These are phyloP conservation scores for Calidris pygmaea DNA, from an alignment of 2,113 vertebrate species.

Conservation along the genomic window DNA sequence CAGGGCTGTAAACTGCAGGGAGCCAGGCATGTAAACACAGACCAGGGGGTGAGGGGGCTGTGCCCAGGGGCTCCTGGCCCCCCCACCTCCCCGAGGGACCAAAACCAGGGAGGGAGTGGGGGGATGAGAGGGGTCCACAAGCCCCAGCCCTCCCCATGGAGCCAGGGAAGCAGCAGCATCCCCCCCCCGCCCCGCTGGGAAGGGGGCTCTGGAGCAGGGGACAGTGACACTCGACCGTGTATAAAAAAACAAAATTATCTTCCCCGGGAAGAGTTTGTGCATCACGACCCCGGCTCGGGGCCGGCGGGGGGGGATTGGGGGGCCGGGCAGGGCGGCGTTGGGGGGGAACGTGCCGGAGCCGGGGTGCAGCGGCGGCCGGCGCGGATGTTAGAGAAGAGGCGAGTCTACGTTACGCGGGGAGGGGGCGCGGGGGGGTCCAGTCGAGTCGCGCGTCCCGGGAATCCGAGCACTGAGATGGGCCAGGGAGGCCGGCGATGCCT, in stretches of 20 bases:
- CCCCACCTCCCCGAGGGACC: not conserved
- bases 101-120: not conserved
- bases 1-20: slow-evolving; percentile 62
- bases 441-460: slow-evolving; percentile 18
- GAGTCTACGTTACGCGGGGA: slow-evolving; percentile 31
- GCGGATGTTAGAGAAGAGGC: slow-evolving; percentile 12
- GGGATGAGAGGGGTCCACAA: not conserved
- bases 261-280: slow-evolving; percentile 56
- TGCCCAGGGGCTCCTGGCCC: not conserved
- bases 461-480: slow-evolving; percentile 45
- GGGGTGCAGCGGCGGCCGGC: not conserved
- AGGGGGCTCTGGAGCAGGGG: slow-evolving; percentile 9
- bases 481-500: not conserved
- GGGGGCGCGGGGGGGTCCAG: not conserved
- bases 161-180: not conserved
- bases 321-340: not conserved
- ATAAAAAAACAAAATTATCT: not conserved
- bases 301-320: not conserved
- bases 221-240: not conserved
- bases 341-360: not conserved
- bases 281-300: not conserved
- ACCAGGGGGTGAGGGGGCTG: not conserved
- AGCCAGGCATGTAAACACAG: slow-evolving; percentile 58
- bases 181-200: not conserved
- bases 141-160: not conserved